Conservation (phyloP, 2,888 invertebrate genomes). For the Teinopalpus imperialis region DNA sequence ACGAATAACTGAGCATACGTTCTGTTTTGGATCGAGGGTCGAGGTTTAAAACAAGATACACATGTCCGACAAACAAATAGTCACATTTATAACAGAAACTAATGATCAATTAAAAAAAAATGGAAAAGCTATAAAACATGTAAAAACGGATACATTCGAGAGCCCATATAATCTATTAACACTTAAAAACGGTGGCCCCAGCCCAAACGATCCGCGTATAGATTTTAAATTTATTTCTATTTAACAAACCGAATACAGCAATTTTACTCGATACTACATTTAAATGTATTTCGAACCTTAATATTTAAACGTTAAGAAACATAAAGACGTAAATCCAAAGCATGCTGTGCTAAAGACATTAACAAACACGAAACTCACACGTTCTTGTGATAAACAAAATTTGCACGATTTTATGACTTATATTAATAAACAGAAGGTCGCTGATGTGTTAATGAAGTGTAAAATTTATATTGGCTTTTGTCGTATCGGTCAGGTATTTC, state of each 20-base stretch:
- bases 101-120: slow-evolving; percentile 36
- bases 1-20: no score
- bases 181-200: slow-evolving; percentile 65
- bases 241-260: slow-evolving; percentile 39
- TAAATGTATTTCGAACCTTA: slow-evolving; percentile 12
- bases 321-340: slow-evolving; percentile 24
- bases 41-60: slow-evolving; percentile 11
- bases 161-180: slow-evolving; percentile 64
- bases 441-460: slow-evolving; percentile 6
- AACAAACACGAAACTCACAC: slow-evolving; percentile 30
- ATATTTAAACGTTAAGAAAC: not conserved
- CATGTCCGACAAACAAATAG: slow-evolving; percentile 28
- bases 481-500: slow-evolving; percentile 53
- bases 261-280: slow-evolving; percentile 1
- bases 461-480: slow-evolving; percentile 28
- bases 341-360: slow-evolving; percentile 35
- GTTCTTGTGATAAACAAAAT: slow-evolving; percentile 1
- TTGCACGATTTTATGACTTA: slow-evolving; percentile 36
- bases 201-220: slow-evolving; percentile 52
- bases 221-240: slow-evolving; percentile 68
- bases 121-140: slow-evolving; percentile 35
- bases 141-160: slow-evolving; percentile 30
- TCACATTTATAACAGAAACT: slow-evolving; percentile 28
- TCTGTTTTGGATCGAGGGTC: no score
- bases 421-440: slow-evolving; percentile 24